phyloP scores from a whole-genome alignment of 2,113 vertebrate species.

The Girardinichthys multiradiatus region DNA sequence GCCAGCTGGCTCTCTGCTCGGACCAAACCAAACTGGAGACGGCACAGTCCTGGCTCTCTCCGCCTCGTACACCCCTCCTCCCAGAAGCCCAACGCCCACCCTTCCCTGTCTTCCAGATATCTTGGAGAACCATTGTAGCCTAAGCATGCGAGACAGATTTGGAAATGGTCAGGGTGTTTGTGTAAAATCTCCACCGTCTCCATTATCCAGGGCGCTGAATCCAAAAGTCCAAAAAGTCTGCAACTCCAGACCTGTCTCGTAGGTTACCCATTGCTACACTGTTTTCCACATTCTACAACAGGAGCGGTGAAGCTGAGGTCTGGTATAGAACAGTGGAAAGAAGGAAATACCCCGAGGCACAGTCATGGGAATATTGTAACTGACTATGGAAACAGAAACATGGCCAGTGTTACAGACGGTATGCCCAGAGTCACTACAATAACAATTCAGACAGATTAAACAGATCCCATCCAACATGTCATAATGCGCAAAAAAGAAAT shows the following conservation, averaged over 20 bases:
- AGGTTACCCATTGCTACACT: slow-evolving; percentile 61
- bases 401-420: slow-evolving; percentile 60
- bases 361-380: slow-evolving; percentile 73
- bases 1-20: slow-evolving; percentile 80
- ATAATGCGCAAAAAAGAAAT: slow-evolving; percentile 32
- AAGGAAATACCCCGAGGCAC: slow-evolving; percentile 72
- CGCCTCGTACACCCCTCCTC: slow-evolving; percentile 70
- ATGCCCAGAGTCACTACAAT: slow-evolving; percentile 70
- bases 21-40: slow-evolving; percentile 81
- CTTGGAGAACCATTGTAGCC: slow-evolving; percentile 73
- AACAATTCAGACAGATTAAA: slow-evolving; percentile 63
- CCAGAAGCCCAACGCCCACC: slow-evolving; percentile 63
- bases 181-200: slow-evolving; percentile 69
- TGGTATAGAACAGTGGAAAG: slow-evolving; percentile 69
- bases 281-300: slow-evolving; percentile 68
- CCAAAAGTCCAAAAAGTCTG: slow-evolving; percentile 64
- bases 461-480: slow-evolving; percentile 51
- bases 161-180: slow-evolving; percentile 76
- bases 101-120: slow-evolving; percentile 71
- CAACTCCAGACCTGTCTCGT: slow-evolving; percentile 66
- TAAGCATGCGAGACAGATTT: slow-evolving; percentile 75
- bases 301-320: slow-evolving; percentile 65
- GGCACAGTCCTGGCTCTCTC: slow-evolving; percentile 74
- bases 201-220: slow-evolving; percentile 66
- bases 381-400: slow-evolving; percentile 73